These are phyloP conservation scores for Epinephelus moara DNA, from an alignment of 2,113 vertebrate genomes.

Conservation along the genomic window DNA sequence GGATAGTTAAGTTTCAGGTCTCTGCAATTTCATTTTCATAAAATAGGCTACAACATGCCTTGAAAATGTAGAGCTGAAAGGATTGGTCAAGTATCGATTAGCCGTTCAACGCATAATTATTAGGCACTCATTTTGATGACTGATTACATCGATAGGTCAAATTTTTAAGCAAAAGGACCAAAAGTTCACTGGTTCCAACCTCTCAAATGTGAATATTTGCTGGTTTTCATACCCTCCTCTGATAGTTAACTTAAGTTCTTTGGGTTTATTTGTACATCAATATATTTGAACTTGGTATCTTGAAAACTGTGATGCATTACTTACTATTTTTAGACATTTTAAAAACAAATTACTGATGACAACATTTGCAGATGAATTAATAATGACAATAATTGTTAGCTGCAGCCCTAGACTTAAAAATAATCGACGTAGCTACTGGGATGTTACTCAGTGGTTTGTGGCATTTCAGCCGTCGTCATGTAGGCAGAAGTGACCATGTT, in stretches of 20 bases:
- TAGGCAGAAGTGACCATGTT: too few relatives aligned
- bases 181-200: not conserved
- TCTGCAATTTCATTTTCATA: not conserved
- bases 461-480: too few relatives aligned
- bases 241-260: too few relatives aligned
- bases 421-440: too few relatives aligned
- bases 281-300: not conserved
- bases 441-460: too few relatives aligned
- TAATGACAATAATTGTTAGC: too few relatives aligned
- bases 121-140: not conserved
- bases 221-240: not conserved
- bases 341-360: too few relatives aligned
- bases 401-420: not conserved
- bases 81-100: not conserved
- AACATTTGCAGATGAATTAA: not conserved
- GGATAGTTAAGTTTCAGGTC: not conserved
- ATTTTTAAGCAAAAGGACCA: too few relatives aligned
- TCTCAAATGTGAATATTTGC: not conserved
- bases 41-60: not conserved
- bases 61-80: not conserved
- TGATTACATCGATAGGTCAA: too few relatives aligned
- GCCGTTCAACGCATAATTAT: not conserved
- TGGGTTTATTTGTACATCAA: too few relatives aligned
- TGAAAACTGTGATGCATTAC: not conserved
- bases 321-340: not conserved